Percentiles rank a stretch among this genome's conserved stretches.
These are phyloP conservation scores for Neolamprologus sp. DNA, from an alignment of 2,113 vertebrate species.

Conservation along the genomic window DNA sequence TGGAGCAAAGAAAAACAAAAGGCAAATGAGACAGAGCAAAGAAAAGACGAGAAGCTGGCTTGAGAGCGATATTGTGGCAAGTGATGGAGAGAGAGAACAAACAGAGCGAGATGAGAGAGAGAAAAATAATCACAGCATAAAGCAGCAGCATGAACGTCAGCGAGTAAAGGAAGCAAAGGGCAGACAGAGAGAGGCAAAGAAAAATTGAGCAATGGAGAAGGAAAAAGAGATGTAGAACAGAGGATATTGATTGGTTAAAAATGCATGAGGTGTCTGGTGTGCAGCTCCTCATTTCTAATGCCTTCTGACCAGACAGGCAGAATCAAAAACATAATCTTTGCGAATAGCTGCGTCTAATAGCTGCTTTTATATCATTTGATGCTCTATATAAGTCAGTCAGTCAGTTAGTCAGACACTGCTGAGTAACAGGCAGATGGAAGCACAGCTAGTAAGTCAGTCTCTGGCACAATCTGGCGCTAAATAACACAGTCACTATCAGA, in stretches of 20 bases:
- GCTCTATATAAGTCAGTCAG: background rate
- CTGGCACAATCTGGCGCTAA: background rate
- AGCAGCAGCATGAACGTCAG: background rate
- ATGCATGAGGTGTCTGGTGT: slow-evolving; percentile 48
- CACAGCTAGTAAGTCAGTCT: background rate
- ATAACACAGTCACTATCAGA: background rate
- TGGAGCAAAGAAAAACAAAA: background rate
- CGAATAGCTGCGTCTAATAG: background rate
- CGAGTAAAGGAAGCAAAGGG: background rate
- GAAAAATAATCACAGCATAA: background rate
- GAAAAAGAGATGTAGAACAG: slow-evolving; percentile 7
- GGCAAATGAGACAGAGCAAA: background rate
- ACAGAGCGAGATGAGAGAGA: background rate
- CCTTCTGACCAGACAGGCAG: slow-evolving; percentile 8
- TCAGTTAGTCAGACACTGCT: background rate
- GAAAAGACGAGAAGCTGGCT: background rate
- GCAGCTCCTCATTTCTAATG: slow-evolving; percentile 24
- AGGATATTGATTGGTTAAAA: slow-evolving; percentile 53
- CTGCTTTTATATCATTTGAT: background rate
- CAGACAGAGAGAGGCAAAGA: background rate
- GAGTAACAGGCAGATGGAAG: background rate
- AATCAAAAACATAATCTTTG: background rate
- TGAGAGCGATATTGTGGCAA: background rate
- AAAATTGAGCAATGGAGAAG: background rate
- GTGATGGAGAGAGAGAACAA: background rate